Conservation (phyloP, 37 sponge, comb jelly and placozoan species). For the Amphimedon queenslandica region DNA sequence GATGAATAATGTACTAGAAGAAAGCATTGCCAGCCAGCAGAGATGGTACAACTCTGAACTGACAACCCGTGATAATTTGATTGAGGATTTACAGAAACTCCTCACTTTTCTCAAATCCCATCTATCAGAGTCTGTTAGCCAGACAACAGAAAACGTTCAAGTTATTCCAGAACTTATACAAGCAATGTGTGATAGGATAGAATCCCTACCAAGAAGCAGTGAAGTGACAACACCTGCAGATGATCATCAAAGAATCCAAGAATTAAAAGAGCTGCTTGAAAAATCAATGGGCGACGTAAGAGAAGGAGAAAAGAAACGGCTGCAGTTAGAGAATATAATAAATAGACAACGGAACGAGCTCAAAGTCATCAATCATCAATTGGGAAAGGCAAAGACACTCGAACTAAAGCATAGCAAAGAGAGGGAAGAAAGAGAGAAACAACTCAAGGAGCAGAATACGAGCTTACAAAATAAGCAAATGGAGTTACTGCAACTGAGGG, state of each 20-base stretch:
- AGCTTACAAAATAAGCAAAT: background rate
- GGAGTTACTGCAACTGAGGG: slow-evolving; percentile 9
- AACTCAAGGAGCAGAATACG: background rate
- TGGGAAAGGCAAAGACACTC: slow-evolving; percentile 1
- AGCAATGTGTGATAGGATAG: too few species aligned
- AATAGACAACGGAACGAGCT: slow-evolving; percentile 4
- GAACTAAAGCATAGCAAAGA: slow-evolving; percentile 1
- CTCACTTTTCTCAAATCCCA: too few species aligned
- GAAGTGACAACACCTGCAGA: too few species aligned
- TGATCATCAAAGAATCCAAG: background rate
- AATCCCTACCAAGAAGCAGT: background rate
- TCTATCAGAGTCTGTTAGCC: background rate
- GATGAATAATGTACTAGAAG: background rate
- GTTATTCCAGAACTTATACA: too few species aligned
- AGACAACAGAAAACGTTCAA: background rate
- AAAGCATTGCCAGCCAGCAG: background rate
- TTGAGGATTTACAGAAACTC: too few species aligned
- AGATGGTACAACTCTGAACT: background rate
- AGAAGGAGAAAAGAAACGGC: background rate
- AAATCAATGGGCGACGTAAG: too few species aligned
- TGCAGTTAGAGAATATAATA: background rate
- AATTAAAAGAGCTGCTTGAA: background rate
- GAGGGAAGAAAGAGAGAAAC: background rate
- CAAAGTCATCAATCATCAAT: background rate
- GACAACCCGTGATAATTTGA: background rate